phyloP scores from a whole-genome alignment of 2,797 vertebrate species.

The Lagodon rhomboides region DNA sequence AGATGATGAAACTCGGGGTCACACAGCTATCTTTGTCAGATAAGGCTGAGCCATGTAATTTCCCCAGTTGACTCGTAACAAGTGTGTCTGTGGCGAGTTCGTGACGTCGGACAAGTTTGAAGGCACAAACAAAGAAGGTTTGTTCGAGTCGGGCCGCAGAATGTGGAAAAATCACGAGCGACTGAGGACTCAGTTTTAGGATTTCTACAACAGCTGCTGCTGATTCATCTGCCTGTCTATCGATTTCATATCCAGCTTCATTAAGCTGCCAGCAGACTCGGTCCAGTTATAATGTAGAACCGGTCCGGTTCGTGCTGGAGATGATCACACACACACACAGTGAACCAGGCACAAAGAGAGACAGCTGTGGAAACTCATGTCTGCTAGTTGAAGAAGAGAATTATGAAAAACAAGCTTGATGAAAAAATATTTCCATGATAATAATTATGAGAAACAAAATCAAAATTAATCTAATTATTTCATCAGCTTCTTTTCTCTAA shows the following conservation, averaged over 20 bases:
- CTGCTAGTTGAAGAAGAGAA: too few relatives aligned
- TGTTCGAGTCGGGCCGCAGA: conserved; percentile 9
- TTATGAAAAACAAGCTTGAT: too few relatives aligned
- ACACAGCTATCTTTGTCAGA: conserved; percentile 19
- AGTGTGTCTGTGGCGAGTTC: conserved; percentile 7
- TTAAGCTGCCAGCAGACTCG: too few relatives aligned
- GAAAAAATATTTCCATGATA: too few relatives aligned
- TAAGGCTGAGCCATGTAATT: not conserved
- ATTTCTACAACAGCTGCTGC: not conserved
- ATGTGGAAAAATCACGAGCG: not conserved
- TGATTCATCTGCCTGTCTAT: not conserved
- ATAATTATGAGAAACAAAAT: too few relatives aligned
- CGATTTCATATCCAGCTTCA: not conserved
- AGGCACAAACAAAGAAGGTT: conserved; percentile 40
- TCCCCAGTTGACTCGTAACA: conserved; percentile 1
- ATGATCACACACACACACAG: too few relatives aligned
- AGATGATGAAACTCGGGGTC: conserved; percentile 35
- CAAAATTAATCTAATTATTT: too few relatives aligned
- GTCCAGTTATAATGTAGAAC: too few relatives aligned
- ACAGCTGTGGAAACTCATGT: too few relatives aligned
- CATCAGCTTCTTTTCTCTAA: too few relatives aligned
- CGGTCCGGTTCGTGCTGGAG: too few relatives aligned
- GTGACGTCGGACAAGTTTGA: conserved; percentile 18
- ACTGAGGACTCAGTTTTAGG: not conserved
- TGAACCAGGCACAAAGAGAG: too few relatives aligned